Evolutionary conservation across 2,113 vertebrate genomes (phyloP), one percentile per base, ranked within the genome.

Genomic region (Thamnophis sirtalis): DNA sequence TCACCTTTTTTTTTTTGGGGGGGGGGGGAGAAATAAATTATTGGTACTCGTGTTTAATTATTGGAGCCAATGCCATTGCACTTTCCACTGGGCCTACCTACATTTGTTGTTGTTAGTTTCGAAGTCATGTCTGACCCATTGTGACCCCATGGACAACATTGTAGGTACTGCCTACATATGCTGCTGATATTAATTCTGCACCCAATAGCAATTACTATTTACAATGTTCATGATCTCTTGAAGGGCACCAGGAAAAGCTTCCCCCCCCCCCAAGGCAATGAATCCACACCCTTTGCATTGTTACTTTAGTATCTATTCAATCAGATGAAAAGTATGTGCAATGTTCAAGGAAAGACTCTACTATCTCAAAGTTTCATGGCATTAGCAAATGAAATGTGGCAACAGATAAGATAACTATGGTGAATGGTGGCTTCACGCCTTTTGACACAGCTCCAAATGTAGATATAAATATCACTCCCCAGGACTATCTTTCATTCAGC

Each of bases 371-470:
- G 38, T 3, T 1, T 85, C 55, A 49, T 92, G 93, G 33, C 91
- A 86, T 89, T 51, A 51, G 92, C 26, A 95, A 93, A 95, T 91
- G 89, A 94, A 95, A 93, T 90, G 43, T 50, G 89, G 54, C 60
- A 22, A 33, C 38, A 85, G 87, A 85, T 63, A 89, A 89, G 55
- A 91, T 93, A 95, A 92, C 53, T 4, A 49, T 17, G 4, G 17
- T 38, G 68, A 89, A 38, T 63, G 80, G 2, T 8, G 55, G 90
- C 28, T 10, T 48, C 15, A 68, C 0, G 0, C 6, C 84, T 91
- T 89, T 92, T 93, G 13, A 7, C 91, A 94, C 68, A 91, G 8
- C 9, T 91, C 22, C 48, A 43, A 88, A 24, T 0, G 0, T 15
- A 55, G 53, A 53, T 89, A 55, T 68, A 86, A 93, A 94, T 94